phyloP scores from a whole-genome alignment of 2,797 vertebrate genomes.

The Novumbra hubbsi region DNA sequence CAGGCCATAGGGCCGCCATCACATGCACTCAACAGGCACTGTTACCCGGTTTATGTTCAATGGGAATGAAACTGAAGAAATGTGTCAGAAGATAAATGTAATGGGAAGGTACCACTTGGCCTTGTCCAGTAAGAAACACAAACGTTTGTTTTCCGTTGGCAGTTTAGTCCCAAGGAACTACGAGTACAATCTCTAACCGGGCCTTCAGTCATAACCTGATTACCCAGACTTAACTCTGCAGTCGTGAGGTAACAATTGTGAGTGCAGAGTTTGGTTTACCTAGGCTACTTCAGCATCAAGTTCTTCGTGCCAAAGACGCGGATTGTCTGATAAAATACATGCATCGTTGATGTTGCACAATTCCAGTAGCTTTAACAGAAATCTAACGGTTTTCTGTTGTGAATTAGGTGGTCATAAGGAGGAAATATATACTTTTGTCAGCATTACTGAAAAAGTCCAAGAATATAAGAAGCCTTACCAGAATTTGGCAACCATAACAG shows the following conservation, averaged over 20 bases:
- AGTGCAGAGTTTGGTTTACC: background rate
- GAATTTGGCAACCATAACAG: background rate
- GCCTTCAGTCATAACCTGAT: background rate
- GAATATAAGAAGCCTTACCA: background rate
- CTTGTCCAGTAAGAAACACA: too few species aligned
- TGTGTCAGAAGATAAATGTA: background rate
- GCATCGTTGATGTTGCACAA: background rate
- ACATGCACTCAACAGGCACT: background rate
- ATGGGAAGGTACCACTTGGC: background rate
- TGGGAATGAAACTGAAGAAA: background rate
- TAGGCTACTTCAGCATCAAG: constrained; percentile 2
- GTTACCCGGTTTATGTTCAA: background rate
- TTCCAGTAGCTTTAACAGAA: background rate
- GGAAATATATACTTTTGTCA: background rate
- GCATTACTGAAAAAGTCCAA: background rate
- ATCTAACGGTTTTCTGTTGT: background rate
- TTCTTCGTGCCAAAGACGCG: background rate
- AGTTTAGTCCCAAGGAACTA: background rate
- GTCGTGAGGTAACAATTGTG: background rate
- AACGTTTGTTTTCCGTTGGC: background rate
- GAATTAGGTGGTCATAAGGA: background rate
- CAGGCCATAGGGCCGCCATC: background rate
- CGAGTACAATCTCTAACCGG: background rate
- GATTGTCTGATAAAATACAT: background rate
- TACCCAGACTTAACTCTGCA: constrained; percentile 1